Percentiles rank a stretch among this genome's conserved stretches.
Conservation (phyloP, 2,888 invertebrate species). For the Chloromyia formosa region DNA sequence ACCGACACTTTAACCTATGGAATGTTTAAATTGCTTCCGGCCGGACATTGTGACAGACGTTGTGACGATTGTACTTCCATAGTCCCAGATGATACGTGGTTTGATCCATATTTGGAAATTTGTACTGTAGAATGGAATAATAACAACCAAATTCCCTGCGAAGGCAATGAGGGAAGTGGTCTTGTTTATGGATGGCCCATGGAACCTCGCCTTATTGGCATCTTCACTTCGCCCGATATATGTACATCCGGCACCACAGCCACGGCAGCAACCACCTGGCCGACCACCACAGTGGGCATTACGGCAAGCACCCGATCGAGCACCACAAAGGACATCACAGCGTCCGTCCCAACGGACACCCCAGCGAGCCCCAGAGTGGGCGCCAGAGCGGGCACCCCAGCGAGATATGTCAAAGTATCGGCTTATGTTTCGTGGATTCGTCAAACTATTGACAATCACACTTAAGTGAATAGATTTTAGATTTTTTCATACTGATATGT, state of each 20-base stretch:
- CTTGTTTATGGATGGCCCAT: conserved; percentile 28
- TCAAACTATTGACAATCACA: neutral
- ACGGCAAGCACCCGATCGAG: no score
- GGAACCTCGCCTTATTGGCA: conserved; percentile 31
- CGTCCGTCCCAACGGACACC: no score
- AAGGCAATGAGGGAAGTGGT: conserved; percentile 43
- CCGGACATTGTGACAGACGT: neutral
- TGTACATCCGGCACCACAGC: no score
- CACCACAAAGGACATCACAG: no score
- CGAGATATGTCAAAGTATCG: conserved; percentile 35
- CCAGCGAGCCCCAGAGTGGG: no score
- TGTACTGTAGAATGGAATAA: conserved; percentile 43
- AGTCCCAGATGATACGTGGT: conserved; percentile 62
- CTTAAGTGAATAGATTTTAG: no score
- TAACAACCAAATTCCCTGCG: conserved; percentile 39
- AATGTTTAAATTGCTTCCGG: conserved; percentile 14
- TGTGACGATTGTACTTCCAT: no score
- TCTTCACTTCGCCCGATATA: conserved; percentile 22
- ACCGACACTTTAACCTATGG: conserved; percentile 24
- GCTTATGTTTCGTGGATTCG: conserved; percentile 38
- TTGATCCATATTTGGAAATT: conserved; percentile 52
- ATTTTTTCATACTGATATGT: no score
- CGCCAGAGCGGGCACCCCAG: conserved; percentile 21
- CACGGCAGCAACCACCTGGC: no score
- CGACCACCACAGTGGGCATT: no score